Percentiles rank a stretch among this genome's conserved stretches.
Conservation (phyloP, 2,888 invertebrate genomes). For the Coleophora flavipennella region DNA sequence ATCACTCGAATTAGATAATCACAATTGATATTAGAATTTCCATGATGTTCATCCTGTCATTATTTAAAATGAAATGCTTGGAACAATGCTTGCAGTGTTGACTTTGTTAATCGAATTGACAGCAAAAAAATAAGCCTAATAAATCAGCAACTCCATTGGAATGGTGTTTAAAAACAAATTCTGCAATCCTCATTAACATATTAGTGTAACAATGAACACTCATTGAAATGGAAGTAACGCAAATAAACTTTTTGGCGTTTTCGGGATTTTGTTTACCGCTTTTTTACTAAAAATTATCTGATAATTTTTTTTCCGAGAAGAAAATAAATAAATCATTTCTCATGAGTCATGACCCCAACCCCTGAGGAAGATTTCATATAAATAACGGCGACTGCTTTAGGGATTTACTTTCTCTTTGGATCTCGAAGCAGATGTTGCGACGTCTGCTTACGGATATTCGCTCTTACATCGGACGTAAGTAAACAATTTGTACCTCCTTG, state of each 20-base stretch:
- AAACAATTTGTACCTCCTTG: too few species aligned
- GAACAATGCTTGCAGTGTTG: too few species aligned
- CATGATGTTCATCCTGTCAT: background rate
- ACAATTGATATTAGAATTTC: background rate
- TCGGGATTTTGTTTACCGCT: background rate
- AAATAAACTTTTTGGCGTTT: background rate
- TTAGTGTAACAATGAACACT: background rate
- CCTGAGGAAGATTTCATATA: background rate
- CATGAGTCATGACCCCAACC: constrained; percentile 1
- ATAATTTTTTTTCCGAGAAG: background rate
- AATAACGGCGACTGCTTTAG: background rate
- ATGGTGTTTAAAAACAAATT: too few species aligned
- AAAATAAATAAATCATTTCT: background rate
- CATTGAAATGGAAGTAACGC: too few species aligned
- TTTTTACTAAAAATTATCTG: background rate
- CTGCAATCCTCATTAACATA: background rate
- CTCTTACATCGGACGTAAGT: background rate
- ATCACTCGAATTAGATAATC: background rate
- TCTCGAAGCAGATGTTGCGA: too few species aligned
- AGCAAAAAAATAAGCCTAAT: background rate
- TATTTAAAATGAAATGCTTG: background rate
- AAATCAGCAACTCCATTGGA: background rate
- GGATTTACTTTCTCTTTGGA: background rate
- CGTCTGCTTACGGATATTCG: too few species aligned
- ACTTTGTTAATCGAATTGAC: too few species aligned